Conservation (phyloP, 2,113 vertebrate genomes). For the Emydocephalus ijimae region DNA sequence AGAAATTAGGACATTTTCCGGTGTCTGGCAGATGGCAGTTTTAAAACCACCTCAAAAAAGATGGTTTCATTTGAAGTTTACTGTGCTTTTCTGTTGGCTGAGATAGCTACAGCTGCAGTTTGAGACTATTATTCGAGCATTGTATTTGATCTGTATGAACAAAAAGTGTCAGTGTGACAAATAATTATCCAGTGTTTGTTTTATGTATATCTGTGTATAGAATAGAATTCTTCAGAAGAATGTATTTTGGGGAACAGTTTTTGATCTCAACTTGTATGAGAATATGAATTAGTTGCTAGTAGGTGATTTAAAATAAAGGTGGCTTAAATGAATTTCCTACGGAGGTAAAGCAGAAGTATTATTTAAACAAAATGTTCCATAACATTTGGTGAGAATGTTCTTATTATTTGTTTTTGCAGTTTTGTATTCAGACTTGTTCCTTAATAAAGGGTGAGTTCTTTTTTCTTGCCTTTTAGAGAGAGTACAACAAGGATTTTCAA, state of each 20-base stretch:
- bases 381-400: neutral
- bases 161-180: neutral
- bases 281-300: constrained; percentile 31
- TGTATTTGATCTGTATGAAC: neutral
- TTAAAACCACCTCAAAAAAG: constrained; percentile 14
- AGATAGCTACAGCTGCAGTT: neutral
- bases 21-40: neutral
- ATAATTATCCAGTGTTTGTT: constrained; percentile 24
- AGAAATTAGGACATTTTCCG: neutral
- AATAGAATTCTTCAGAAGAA: constrained; percentile 29
- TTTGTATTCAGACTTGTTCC: neutral
- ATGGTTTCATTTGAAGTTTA: constrained; percentile 3
- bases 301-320: constrained; percentile 25
- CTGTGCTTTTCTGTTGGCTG: neutral
- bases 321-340: neutral
- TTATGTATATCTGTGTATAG: neutral
- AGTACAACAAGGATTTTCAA: neutral
- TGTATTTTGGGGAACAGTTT: constrained; percentile 29
- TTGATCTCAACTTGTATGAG: constrained; percentile 27
- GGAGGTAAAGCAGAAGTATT: neutral
- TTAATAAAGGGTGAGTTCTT: neutral
- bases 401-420: neutral
- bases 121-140: neutral
- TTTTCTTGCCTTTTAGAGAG: neutral
- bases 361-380: neutral